phyloP scores from a whole-genome alignment of 2,797 vertebrate species.

The Helostoma temminkii region DNA sequence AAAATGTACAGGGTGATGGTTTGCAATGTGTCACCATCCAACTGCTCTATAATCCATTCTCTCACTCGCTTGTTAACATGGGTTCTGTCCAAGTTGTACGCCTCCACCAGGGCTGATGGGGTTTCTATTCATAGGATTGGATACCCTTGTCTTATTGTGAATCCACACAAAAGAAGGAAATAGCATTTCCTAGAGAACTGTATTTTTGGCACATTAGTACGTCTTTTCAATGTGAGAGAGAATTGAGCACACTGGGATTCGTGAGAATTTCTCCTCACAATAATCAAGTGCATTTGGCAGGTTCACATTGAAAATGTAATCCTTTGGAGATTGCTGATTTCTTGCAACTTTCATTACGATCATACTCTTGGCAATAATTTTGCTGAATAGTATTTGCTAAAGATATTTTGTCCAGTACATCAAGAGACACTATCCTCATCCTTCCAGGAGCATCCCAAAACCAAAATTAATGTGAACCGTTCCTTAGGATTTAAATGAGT shows the following conservation, averaged over 20 bases:
- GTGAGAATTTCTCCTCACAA: conserved; percentile 19
- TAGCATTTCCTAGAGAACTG: conserved; percentile 61
- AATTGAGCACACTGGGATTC: conserved; percentile 29
- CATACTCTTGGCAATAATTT: conserved; percentile 25
- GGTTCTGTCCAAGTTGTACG: conserved; percentile 52
- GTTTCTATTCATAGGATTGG: conserved; percentile 69
- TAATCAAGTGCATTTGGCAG: conserved; percentile 49
- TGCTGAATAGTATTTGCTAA: not conserved
- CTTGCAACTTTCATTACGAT: conserved; percentile 34
- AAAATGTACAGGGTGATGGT: conserved; percentile 2
- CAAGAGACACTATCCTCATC: not conserved
- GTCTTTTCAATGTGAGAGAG: conserved; percentile 39
- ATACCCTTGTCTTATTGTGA: conserved; percentile 68
- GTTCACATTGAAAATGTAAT: conserved; percentile 33
- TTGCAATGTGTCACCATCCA: conserved; percentile 37
- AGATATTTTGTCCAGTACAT: conserved; percentile 5
- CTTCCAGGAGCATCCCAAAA: too few relatives aligned
- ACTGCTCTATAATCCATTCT: conserved; percentile 57
- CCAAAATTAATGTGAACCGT: too few relatives aligned
- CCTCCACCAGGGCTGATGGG: conserved; percentile 64
- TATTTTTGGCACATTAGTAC: conserved; percentile 49
- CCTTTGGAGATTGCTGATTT: conserved; percentile 23
- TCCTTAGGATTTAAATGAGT: too few relatives aligned
- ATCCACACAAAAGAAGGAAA: conserved; percentile 55
- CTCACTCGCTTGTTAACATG: conserved; percentile 60